Evolutionary conservation across 2,113 vertebrate genomes (phyloP).

Genomic region (Odocoileus virginianus): DNA sequence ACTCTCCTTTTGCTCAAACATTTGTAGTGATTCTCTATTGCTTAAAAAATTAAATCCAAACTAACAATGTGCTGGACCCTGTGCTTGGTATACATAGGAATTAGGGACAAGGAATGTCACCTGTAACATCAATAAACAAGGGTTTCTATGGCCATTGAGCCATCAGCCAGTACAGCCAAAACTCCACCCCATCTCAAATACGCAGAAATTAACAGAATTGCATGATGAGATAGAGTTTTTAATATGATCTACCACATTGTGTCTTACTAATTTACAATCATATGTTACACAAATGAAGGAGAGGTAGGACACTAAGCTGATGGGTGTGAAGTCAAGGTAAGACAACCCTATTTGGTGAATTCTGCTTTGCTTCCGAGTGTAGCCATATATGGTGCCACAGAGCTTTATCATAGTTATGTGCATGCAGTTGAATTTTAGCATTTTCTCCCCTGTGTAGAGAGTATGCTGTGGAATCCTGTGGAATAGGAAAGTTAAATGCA

Average conservation of each 20-base stretch:
- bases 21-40: neutral
- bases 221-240: neutral
- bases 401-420: neutral
- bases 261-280: neutral
- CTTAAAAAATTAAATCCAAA: conserved; percentile 11
- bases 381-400: neutral
- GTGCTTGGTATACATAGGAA: neutral
- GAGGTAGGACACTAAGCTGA: neutral
- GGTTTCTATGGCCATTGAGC: neutral
- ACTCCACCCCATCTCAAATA: neutral
- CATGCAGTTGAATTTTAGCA: neutral
- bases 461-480: neutral
- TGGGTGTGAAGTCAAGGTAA: neutral
- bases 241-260: neutral
- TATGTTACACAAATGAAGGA: neutral
- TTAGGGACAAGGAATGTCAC: neutral
- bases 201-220: neutral
- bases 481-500: neutral
- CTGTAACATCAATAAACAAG: neutral
- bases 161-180: neutral
- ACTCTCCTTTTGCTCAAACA: neutral
- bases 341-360: neutral
- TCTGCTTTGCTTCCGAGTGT: neutral
- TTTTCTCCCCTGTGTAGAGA: neutral
- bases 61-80: neutral